A percentile compares a stretch with the other conserved stretches of the same genome.
Evolutionary conservation across 2,797 vertebrate species (phyloP).

Genomic region (Sebastes vulpes): DNA sequence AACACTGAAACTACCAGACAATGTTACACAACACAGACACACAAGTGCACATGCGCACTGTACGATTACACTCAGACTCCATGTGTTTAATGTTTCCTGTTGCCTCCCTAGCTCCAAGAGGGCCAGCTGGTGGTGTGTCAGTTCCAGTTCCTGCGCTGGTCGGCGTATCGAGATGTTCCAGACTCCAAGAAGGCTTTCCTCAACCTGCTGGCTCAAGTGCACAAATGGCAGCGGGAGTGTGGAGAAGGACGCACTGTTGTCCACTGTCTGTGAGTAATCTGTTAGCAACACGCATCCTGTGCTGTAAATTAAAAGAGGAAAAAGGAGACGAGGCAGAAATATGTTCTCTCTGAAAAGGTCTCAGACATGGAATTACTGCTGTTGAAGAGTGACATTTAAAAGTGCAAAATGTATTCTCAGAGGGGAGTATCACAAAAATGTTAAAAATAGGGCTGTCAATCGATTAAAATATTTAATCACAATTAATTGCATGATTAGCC

Average conservation of each 20-base stretch:
- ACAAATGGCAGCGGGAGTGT: constrained; percentile 96
- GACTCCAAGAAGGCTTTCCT: constrained; percentile 98
- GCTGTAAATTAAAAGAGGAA: not conserved
- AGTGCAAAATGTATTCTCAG: constrained; percentile 17
- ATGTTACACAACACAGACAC: not conserved
- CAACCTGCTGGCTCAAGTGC: constrained; percentile 93
- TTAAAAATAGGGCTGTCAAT: not conserved
- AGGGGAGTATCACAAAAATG: constrained; percentile 6
- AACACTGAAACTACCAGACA: constrained; percentile 40
- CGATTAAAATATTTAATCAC: accelerated
- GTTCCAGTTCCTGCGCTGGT: constrained; percentile 88
- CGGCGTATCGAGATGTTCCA: constrained; percentile 94
- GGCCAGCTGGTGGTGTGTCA: constrained; percentile 94
- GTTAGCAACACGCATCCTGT: not conserved
- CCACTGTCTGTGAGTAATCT: constrained; percentile 82
- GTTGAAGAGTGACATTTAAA: constrained; percentile 48
- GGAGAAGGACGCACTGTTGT: constrained; percentile 94
- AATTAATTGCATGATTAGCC: too few species aligned
- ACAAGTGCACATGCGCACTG: not conserved
- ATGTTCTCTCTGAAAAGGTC: constrained; percentile 33
- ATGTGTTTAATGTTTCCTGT: constrained; percentile 41
- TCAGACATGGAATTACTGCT: not conserved
- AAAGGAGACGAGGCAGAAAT: not conserved
- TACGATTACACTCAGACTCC: not conserved
- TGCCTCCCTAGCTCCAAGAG: constrained; percentile 90